phyloP scores from a whole-genome alignment of 1,140 invertebrate species.

The Drosophila parvula region DNA sequence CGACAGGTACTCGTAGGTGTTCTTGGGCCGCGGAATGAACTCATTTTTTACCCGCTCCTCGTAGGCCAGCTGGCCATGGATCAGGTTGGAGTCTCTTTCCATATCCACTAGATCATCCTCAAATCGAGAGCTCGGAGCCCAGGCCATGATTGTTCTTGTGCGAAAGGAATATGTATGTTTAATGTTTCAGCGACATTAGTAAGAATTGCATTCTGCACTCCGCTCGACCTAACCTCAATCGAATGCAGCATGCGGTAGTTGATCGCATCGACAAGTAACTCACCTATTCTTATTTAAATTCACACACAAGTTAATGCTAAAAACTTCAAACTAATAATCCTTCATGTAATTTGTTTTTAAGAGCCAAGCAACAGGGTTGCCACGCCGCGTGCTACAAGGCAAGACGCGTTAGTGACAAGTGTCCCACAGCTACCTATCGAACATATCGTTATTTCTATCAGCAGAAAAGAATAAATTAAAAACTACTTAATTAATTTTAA shows the following conservation, averaged over 20 bases:
- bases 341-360: constrained; percentile 9
- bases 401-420: constrained; percentile 10
- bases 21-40: constrained; percentile 44
- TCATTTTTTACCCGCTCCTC: constrained; percentile 28
- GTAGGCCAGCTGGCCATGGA: constrained; percentile 56
- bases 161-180: constrained; percentile 8
- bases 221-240: constrained; percentile 21
- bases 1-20: constrained; percentile 44
- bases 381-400: not conserved
- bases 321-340: not conserved
- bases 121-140: constrained; percentile 66
- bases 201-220: constrained; percentile 19
- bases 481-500: not conserved
- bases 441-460: not conserved
- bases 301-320: not conserved
- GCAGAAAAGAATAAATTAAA: not conserved
- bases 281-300: constrained; percentile 5
- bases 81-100: constrained; percentile 55
- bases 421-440: not conserved
- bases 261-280: not conserved
- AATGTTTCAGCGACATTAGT: constrained; percentile 9
- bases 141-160: constrained; percentile 52
- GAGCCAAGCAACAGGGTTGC: constrained; percentile 19
- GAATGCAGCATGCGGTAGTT: not conserved
- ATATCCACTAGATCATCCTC: constrained; percentile 71